Percentiles rank a stretch among this genome's conserved stretches.
Evolutionary conservation across 2,888 invertebrate species (phyloP).

Genomic region (Conus canariensis): DNA sequence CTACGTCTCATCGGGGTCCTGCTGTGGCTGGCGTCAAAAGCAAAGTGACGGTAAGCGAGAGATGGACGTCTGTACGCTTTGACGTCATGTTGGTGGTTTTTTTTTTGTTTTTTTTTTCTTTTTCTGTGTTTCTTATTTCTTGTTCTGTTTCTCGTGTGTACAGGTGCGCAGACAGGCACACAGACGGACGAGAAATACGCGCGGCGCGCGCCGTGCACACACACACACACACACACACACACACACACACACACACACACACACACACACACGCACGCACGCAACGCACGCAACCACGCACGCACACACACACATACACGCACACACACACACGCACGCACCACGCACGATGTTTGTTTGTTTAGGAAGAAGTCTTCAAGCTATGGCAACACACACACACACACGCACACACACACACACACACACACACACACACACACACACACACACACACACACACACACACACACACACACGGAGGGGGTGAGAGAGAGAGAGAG

Average conservation of each 20-base stretch:
- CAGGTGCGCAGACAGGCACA: background rate
- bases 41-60: too few species aligned
- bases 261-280: background rate
- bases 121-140: too few species aligned
- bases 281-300: too few species aligned
- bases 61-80: too few species aligned
- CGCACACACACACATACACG: background rate
- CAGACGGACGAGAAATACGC: background rate
- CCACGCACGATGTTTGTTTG: background rate
- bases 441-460: too few species aligned
- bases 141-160: too few species aligned
- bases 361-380: accelerated
- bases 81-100: too few species aligned
- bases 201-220: background rate
- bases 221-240: background rate
- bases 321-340: background rate
- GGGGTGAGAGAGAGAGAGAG: too few species aligned
- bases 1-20: too few species aligned
- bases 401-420: background rate
- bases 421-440: background rate
- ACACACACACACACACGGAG: too few species aligned
- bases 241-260: background rate
- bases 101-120: too few species aligned
- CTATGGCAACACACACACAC: background rate
- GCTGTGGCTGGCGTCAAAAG: too few species aligned